Evolutionary conservation across 2,888 invertebrate genomes (phyloP), one percentile per base, ranked within the genome.

Genomic region (Entomobrya proxima): DNA sequence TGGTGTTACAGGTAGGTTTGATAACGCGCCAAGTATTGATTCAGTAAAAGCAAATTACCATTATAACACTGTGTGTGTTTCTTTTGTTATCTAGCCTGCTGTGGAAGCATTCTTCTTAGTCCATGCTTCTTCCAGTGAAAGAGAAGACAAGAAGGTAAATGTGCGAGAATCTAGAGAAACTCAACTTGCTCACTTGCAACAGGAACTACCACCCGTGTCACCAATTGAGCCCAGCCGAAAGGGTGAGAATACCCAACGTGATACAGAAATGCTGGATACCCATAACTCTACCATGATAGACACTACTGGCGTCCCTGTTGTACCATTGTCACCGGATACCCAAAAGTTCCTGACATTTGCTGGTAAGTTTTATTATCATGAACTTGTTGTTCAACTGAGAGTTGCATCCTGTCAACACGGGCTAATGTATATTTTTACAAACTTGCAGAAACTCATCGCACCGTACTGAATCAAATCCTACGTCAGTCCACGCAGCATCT

Each of bases 51-150:
- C 18, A 55, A 55, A n/a, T 55, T 15, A 6, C 18, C n/a, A 55
- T n/a, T 35, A 11, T n/a, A 32, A 67, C 15, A 67, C 37, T 35
- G 72, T 18, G 35, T 75, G 2, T 81, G 21, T 37, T 64, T 61
- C 50, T 27, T 77, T 69, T 82, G 55, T 80, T 72, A 13, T n/a
- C n/a, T 91, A 95, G 92, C 96, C 97, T 32, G 95, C 96, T 5
- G 97, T 97, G 2, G 97, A 97, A 92, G 96, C 97, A 13, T 97
- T 97, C 93, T 97, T 97, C 93, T 92, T 97, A 79, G 96, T 97
- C 2, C 96, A 97, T 91, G 96, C 96, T 21, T 95, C 95, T 89
- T 92, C 93, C 88, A 93, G 93, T 91, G 90, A 90, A 81, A 89
- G 88, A 69, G 90, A 90, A 64, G 89, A 90, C 47, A 91, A 90